Conservation (phyloP, 2,797 vertebrate species). For the Lates japonicus region DNA sequence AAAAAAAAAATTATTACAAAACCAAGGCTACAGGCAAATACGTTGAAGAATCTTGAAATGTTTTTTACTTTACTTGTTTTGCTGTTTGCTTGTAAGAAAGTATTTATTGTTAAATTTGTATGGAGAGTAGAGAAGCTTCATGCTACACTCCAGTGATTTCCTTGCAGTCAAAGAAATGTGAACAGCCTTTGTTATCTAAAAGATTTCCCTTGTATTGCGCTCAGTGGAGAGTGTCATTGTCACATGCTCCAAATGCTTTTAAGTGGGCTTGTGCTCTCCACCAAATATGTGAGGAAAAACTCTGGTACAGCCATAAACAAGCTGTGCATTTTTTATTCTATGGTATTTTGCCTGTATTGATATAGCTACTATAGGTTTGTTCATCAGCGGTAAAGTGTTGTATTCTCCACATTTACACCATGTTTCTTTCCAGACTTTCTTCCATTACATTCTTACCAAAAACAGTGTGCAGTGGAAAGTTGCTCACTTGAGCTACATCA, state of each 20-base stretch:
- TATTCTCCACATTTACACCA: neutral
- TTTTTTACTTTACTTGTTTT: neutral
- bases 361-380: neutral
- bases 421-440: neutral
- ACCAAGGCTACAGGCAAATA: neutral
- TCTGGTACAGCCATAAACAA: neutral
- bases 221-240: constrained; percentile 11
- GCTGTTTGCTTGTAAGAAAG: constrained; percentile 12
- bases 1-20: neutral
- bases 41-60: neutral
- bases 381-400: neutral
- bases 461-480: neutral
- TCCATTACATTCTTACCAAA: neutral
- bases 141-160: constrained; percentile 18
- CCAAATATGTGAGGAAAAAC: constrained; percentile 24
- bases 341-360: neutral
- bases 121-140: constrained; percentile 14
- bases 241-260: constrained; percentile 20
- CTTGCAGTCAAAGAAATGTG: constrained; percentile 10
- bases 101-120: constrained; percentile 1
- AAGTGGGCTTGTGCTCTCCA: constrained; percentile 1
- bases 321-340: neutral
- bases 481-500: neutral
- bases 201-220: constrained; percentile 11
- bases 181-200: constrained; percentile 23